Conservation (phyloP, 2,113 vertebrate genomes). For the Jaculus jaculus region DNA sequence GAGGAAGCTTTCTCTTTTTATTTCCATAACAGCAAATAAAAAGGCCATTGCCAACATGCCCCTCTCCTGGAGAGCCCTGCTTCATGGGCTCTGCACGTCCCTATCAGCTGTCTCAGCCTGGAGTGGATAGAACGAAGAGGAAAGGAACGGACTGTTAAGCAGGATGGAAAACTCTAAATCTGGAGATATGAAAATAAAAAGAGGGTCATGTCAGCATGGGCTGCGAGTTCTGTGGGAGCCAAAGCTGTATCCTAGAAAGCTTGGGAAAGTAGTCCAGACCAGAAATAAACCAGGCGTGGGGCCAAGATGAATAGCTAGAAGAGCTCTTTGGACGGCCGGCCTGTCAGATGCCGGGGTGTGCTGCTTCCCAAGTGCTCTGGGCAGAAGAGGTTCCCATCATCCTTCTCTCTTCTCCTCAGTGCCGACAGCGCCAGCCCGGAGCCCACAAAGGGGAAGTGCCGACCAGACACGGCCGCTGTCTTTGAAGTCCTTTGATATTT, state of each 20-base stretch:
- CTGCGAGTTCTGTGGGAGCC: not conserved
- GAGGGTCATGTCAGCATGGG: not conserved
- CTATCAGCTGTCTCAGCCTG: not conserved
- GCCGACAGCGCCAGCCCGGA: conserved; percentile 23
- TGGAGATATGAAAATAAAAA: not conserved
- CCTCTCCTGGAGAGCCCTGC: not conserved
- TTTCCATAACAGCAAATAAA: not conserved
- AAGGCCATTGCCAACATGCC: not conserved
- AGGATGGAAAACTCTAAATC: not conserved
- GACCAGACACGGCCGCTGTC: not conserved
- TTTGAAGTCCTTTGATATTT: conserved; percentile 59
- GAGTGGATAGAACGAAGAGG: not conserved
- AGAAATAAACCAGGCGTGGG: conserved; percentile 40
- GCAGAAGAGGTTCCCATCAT: conserved; percentile 1
- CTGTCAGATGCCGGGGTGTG: not conserved
- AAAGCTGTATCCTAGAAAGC: conserved; percentile 50
- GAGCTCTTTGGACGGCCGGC: not conserved
- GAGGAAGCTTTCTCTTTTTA: not conserved
- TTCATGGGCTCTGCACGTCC: not conserved
- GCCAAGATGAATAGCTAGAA: conserved; percentile 54
- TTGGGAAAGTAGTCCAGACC: conserved; percentile 14
- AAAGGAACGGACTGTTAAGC: not conserved
- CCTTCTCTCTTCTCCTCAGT: not conserved
- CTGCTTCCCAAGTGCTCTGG: conserved; percentile 18
- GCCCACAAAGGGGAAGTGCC: not conserved